A percentile compares a stretch with the other conserved stretches of the same genome.
phyloP scores from a whole-genome alignment of 2,888 invertebrate genomes.

The Timema podura region DNA sequence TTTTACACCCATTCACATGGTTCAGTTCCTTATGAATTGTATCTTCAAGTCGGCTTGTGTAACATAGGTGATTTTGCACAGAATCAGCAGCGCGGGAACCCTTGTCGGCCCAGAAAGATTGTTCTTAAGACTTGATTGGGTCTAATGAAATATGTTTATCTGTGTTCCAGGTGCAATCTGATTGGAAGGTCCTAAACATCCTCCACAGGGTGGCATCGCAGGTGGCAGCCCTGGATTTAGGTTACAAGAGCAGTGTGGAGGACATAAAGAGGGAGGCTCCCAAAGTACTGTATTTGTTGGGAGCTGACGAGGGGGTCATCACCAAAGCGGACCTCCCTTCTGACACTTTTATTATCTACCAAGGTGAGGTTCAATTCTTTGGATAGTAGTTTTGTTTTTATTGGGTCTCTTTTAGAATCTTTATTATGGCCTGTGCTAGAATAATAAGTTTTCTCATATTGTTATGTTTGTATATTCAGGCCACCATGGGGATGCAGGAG shows the following conservation, averaged over 20 bases:
- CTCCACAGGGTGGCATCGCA: slow-evolving; percentile 89
- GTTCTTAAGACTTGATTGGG: no score
- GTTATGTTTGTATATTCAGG: slow-evolving; percentile 49
- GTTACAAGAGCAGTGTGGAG: slow-evolving; percentile 74
- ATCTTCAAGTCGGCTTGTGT: no score
- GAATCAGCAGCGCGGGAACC: no score
- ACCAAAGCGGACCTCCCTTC: slow-evolving; percentile 71
- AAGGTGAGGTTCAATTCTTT: slow-evolving; percentile 52
- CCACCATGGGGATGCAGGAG: slow-evolving; percentile 95
- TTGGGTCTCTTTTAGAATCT: slow-evolving; percentile 12
- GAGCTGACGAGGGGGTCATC: slow-evolving; percentile 86
- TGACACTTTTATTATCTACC: slow-evolving; percentile 84
- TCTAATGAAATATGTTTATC: no score
- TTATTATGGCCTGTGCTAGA: not conserved
- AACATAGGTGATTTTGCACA: no score
- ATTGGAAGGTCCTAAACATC: slow-evolving; percentile 86
- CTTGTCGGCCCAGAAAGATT: no score
- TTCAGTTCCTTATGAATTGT: no score
- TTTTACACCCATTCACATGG: no score
- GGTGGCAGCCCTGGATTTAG: slow-evolving; percentile 93
- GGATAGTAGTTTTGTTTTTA: not conserved
- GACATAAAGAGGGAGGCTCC: slow-evolving; percentile 61
- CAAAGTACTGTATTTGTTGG: slow-evolving; percentile 81
- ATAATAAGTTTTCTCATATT: no score
- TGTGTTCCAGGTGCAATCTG: slow-evolving; percentile 41